These are phyloP conservation scores for Dendrocincla fuliginosa DNA, from an alignment of 2,797 vertebrate species.

Conservation along the genomic window DNA sequence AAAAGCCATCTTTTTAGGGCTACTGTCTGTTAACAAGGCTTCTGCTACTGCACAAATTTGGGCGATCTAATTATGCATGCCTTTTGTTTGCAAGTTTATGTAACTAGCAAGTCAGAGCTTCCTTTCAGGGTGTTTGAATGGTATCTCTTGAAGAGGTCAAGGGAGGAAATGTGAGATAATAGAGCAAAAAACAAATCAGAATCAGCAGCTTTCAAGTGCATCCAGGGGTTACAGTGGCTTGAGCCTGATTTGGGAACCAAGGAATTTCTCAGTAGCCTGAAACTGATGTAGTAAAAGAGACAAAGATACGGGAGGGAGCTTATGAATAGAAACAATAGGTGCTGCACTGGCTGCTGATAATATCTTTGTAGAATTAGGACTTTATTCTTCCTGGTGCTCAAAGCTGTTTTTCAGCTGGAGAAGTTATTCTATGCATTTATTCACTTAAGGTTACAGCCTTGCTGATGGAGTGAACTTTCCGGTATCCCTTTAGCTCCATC, in stretches of 20 bases:
- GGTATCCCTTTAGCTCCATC: neutral
- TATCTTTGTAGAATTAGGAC: conserved; percentile 5
- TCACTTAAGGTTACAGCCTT: neutral
- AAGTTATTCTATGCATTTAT: neutral
- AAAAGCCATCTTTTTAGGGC: neutral
- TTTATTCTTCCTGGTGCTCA: neutral
- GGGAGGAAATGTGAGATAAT: conserved; percentile 50
- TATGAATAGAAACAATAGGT: conserved; percentile 44
- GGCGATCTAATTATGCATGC: conserved; percentile 35
- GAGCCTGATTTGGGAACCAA: neutral
- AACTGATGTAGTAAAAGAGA: conserved; percentile 5
- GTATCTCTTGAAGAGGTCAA: conserved; percentile 43
- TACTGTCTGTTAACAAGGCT: conserved; percentile 19
- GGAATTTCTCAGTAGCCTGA: conserved; percentile 30
- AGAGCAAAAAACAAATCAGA: neutral
- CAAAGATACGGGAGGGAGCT: neutral
- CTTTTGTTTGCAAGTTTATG: conserved; percentile 53
- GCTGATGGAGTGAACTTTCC: neutral
- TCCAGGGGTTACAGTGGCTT: conserved; percentile 34
- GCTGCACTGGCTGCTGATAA: neutral
- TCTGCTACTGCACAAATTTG: neutral
- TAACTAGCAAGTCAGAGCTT: conserved; percentile 47
- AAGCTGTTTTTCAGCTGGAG: neutral
- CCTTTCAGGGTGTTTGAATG: conserved; percentile 36
- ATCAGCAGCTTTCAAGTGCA: conserved; percentile 49